Percentiles rank a stretch among this genome's conserved stretches.
Conservation (phyloP, 2,888 invertebrate genomes). For the Diogma glabrata region DNA sequence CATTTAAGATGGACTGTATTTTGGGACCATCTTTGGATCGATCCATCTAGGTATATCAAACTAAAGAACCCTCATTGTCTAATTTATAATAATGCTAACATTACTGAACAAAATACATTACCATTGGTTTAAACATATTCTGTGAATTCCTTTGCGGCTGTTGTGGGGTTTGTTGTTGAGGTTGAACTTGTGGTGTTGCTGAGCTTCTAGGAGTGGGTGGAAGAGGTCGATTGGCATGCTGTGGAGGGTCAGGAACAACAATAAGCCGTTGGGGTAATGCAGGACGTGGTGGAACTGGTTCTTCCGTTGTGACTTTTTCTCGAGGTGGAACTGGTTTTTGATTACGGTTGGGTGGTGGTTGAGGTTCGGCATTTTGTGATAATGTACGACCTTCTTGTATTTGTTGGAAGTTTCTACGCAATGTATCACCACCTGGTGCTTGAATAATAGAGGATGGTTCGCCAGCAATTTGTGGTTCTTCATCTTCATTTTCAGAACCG, state of each 20-base stretch:
- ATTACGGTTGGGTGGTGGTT: slow-evolving; percentile 47
- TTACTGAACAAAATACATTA: slow-evolving; percentile 40
- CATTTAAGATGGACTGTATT: no score
- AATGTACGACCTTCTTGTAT: slow-evolving; percentile 73
- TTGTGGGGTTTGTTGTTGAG: slow-evolving; percentile 39
- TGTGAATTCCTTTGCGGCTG: slow-evolving; percentile 73
- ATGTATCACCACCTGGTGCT: slow-evolving; percentile 81
- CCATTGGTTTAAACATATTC: slow-evolving; percentile 82
- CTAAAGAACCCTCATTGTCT: no score
- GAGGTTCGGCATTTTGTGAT: slow-evolving; percentile 46
- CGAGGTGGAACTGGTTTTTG: slow-evolving; percentile 35
- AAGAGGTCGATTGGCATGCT: slow-evolving; percentile 53
- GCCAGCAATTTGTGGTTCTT: slow-evolving; percentile 80
- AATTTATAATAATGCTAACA: no score
- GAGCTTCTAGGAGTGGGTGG: slow-evolving; percentile 71
- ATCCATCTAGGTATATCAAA: no score
- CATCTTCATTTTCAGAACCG: slow-evolving; percentile 95
- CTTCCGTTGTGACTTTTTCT: slow-evolving; percentile 47
- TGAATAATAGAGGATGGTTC: slow-evolving; percentile 90
- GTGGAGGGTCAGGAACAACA: slow-evolving; percentile 81
- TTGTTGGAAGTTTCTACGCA: slow-evolving; percentile 95
- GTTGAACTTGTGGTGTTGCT: slow-evolving; percentile 41
- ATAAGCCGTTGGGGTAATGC: slow-evolving; percentile 85
- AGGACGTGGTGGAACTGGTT: slow-evolving; percentile 78
- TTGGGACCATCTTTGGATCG: no score